These are phyloP conservation scores for Zhuqinia jingwanae DNA, from an alignment of 2,888 invertebrate genomes.

Conservation along the genomic window DNA sequence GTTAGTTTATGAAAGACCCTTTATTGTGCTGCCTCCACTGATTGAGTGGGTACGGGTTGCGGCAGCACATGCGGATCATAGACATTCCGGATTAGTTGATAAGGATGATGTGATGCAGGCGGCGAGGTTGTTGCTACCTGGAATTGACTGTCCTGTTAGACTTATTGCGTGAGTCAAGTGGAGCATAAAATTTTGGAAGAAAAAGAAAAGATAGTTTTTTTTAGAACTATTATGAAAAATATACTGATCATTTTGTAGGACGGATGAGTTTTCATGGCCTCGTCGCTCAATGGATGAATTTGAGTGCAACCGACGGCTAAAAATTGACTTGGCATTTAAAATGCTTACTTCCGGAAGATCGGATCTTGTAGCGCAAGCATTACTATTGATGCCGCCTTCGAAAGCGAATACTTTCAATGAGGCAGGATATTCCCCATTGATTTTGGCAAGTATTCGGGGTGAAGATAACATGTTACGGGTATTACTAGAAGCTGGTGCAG, in stretches of 20 bases:
- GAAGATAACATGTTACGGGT: constrained; percentile 89
- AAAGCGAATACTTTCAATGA: constrained; percentile 81
- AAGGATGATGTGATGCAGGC: constrained; percentile 94
- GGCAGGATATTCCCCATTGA: constrained; percentile 84
- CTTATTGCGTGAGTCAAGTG: constrained; percentile 84
- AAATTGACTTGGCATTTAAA: constrained; percentile 86
- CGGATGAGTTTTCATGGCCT: constrained; percentile 80
- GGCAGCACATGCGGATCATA: constrained; percentile 90
- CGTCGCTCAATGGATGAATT: constrained; percentile 80
- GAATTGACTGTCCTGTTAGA: constrained; percentile 93
- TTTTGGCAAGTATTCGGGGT: constrained; percentile 90
- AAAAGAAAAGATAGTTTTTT: not conserved
- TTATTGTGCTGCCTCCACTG: constrained; percentile 92
- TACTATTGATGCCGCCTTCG: constrained; percentile 87
- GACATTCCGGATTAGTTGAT: constrained; percentile 89
- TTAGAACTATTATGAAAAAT: no score
- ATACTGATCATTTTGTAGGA: constrained; percentile 53
- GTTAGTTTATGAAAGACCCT: constrained; percentile 92
- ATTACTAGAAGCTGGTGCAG: constrained; percentile 89
- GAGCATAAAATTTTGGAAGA: not conserved
- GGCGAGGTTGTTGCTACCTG: constrained; percentile 91
- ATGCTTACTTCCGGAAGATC: constrained; percentile 90
- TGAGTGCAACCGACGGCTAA: constrained; percentile 80
- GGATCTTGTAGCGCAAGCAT: constrained; percentile 89
- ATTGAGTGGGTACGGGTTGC: constrained; percentile 95